Conservation (phyloP, 2,888 invertebrate species). For the Latrodectus elegans region DNA sequence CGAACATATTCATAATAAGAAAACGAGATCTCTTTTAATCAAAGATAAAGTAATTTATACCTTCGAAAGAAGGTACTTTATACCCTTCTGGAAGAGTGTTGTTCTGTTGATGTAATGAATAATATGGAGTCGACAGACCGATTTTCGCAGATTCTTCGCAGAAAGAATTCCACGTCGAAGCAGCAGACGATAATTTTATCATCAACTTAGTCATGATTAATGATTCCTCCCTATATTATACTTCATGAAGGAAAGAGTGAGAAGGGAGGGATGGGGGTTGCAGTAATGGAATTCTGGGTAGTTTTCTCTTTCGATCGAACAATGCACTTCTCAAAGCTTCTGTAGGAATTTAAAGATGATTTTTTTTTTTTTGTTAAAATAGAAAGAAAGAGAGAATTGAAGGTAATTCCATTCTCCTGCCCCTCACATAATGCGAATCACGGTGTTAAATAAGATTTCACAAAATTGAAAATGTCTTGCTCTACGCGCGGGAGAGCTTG, state of each 20-base stretch:
- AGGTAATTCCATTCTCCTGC: no score
- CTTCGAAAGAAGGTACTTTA: neutral
- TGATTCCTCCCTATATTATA: slow-evolving; percentile 1
- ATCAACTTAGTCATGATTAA: slow-evolving; percentile 3
- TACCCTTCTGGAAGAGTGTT: neutral
- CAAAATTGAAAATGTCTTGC: no score
- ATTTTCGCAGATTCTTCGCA: neutral
- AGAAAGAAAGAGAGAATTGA: no score
- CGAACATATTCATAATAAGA: no score
- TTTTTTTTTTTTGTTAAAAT: no score
- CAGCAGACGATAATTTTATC: slow-evolving; percentile 2
- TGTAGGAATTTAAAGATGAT: neutral
- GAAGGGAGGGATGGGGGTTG: no score
- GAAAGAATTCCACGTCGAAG: neutral
- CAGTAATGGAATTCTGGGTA: slow-evolving; percentile 2
- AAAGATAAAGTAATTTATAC: slow-evolving; percentile 5
- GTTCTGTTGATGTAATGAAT: neutral
- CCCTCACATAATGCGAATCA: no score
- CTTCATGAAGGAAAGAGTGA: neutral
- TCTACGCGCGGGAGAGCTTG: no score
- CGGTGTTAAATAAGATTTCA: no score
- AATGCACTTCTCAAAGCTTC: neutral
- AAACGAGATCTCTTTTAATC: neutral
- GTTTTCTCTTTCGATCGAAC: slow-evolving; percentile 5
- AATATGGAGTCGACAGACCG: neutral